Conservation (phyloP, 2,888 invertebrate species). For the Coelogynopora nodosa region DNA sequence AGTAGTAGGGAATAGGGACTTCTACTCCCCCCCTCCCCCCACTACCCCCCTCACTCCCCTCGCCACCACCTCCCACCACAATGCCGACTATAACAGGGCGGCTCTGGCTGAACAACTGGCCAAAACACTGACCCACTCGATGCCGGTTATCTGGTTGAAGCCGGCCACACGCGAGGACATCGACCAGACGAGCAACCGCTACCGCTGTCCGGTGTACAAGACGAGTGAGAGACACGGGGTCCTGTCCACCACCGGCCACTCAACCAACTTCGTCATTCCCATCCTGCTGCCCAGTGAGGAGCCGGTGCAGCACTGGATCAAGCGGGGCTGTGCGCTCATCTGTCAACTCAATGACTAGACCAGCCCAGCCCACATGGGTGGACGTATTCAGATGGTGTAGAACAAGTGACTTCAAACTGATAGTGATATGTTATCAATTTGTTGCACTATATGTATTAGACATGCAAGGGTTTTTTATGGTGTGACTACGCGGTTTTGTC, state of each 20-base stretch:
- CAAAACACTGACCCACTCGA: slow-evolving; percentile 73
- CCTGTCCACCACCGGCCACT: slow-evolving; percentile 78
- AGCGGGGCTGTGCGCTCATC: slow-evolving; percentile 74
- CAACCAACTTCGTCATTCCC: slow-evolving; percentile 77
- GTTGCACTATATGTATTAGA: too few species aligned
- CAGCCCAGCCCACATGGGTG: too few species aligned
- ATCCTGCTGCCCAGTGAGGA: slow-evolving; percentile 69
- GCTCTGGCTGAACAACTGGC: slow-evolving; percentile 74
- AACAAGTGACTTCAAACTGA: too few species aligned
- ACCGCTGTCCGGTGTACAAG: slow-evolving; percentile 63
- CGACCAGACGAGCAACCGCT: slow-evolving; percentile 48
- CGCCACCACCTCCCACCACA: neutral
- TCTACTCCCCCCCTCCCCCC: too few species aligned
- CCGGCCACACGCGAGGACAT: slow-evolving; percentile 66
- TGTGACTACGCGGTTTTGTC: too few species aligned
- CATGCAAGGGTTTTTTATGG: too few species aligned
- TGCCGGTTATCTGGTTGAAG: slow-evolving; percentile 78
- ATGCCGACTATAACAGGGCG: too few species aligned
- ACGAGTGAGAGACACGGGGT: slow-evolving; percentile 68
- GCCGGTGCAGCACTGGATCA: slow-evolving; percentile 74
- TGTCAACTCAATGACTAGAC: slow-evolving; percentile 74
- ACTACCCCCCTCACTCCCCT: neutral
- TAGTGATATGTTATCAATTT: too few species aligned
- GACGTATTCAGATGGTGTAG: too few species aligned
- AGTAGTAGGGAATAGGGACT: too few species aligned